A percentile compares a stretch with the other conserved stretches of the same genome.
Evolutionary conservation across 2,113 vertebrate genomes (phyloP).

Genomic region (Erpornis zantholeuca): DNA sequence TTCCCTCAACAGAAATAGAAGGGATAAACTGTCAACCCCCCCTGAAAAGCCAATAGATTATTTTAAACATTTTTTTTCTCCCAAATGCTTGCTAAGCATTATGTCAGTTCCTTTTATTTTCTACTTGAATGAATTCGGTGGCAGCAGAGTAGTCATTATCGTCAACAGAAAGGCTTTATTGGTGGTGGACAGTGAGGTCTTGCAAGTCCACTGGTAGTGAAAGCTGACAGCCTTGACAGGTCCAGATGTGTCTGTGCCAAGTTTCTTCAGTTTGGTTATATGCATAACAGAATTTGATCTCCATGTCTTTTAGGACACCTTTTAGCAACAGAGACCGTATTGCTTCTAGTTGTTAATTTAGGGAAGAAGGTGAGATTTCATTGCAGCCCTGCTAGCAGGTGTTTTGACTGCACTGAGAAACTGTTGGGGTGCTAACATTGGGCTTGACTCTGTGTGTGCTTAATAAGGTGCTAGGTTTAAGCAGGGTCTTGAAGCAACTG

Average conservation of each 20-base stretch:
- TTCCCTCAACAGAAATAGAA: not conserved
- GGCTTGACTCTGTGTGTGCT: not conserved
- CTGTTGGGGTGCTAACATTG: not conserved
- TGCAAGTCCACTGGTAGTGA: not conserved
- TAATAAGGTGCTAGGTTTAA: not conserved
- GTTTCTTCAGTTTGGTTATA: not conserved
- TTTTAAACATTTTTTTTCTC: not conserved
- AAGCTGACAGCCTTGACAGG: not conserved
- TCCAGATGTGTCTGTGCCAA: not conserved
- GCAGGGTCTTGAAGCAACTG: not conserved
- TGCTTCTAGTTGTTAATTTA: not conserved
- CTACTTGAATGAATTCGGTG: not conserved
- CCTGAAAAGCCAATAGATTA: not conserved
- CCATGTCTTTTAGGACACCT: not conserved
- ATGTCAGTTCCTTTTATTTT: conserved; percentile 19
- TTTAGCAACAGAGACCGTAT: not conserved
- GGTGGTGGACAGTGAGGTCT: not conserved
- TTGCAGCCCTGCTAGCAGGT: not conserved
- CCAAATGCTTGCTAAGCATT: not conserved
- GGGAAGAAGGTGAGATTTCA: not conserved
- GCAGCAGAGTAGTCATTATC: conserved; percentile 8
- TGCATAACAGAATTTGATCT: not conserved
- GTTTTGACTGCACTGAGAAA: not conserved
- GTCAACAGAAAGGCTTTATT: not conserved
- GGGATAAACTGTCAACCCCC: not conserved